Evolutionary conservation across 2,113 vertebrate genomes (phyloP).

Genomic region (Prietella phreatophila): DNA sequence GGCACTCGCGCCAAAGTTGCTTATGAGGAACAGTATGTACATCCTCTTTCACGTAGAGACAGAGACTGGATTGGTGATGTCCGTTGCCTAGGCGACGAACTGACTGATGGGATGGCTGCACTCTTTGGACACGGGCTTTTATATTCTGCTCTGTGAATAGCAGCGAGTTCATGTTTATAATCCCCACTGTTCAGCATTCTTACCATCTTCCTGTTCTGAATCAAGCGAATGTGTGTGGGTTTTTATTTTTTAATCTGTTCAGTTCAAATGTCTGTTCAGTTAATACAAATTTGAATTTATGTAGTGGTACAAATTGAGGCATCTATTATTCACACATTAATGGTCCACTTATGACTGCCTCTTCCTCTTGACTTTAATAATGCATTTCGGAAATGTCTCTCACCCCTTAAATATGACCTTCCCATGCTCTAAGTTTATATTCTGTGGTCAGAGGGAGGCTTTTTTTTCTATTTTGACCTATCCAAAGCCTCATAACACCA

Average conservation of each 20-base stretch:
- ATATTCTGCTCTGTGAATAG: slow-evolving; percentile 3
- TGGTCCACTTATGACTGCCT: background rate
- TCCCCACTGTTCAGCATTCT: background rate
- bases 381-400: background rate
- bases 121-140: slow-evolving; percentile 20
- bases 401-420: background rate
- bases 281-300: slow-evolving; percentile 19
- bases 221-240: background rate
- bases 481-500: background rate
- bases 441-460: background rate
- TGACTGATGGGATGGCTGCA: slow-evolving; percentile 38
- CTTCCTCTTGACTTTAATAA: slow-evolving; percentile 5
- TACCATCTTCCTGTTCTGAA: background rate
- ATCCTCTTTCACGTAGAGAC: slow-evolving; percentile 35
- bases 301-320: background rate
- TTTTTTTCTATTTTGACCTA: background rate
- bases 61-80: slow-evolving; percentile 35
- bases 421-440: background rate
- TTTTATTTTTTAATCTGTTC: background rate
- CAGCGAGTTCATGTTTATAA: background rate
- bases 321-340: slow-evolving; percentile 15
- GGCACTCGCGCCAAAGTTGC: background rate
- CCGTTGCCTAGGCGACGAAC: slow-evolving; percentile 50
- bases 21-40: background rate
- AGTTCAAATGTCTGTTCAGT: background rate